Conservation (phyloP, 2,113 vertebrate genomes). For the Catharus bicknelli region DNA sequence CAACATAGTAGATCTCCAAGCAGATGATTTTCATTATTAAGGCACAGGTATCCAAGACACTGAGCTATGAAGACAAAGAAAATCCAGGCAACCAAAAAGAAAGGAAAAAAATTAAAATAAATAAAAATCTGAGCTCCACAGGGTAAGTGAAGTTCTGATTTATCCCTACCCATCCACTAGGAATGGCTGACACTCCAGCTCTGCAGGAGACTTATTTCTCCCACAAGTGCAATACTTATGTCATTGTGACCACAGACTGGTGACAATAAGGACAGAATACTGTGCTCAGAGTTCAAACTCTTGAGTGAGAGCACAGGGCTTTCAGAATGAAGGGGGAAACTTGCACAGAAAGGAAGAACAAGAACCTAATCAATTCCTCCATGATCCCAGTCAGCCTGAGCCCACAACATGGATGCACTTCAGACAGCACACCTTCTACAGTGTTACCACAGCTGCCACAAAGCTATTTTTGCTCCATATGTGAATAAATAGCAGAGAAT, state of each 20-base stretch:
- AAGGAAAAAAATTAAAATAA: background rate
- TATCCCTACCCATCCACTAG: background rate
- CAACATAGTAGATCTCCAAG: slow-evolving; percentile 95
- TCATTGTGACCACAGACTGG: background rate
- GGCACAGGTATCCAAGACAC: slow-evolving; percentile 93
- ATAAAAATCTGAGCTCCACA: background rate
- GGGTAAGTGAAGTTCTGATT: background rate
- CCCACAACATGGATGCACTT: background rate
- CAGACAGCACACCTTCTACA: background rate
- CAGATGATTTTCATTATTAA: slow-evolving; percentile 98
- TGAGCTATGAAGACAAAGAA: slow-evolving; percentile 77
- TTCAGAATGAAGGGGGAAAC: background rate
- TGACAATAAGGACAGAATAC: background rate
- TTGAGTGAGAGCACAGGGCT: background rate
- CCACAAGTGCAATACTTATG: rapidly evolving
- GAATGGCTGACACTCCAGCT: background rate
- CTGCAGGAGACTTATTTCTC: background rate
- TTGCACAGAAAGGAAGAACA: background rate
- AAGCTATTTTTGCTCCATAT: background rate
- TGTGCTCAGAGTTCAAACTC: background rate
- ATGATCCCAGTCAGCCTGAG: background rate
- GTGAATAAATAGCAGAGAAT: background rate
- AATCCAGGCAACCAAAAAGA: background rate
- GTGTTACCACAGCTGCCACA: background rate
- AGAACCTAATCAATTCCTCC: background rate